Base-by-base conservation (phyloP, 1,140 invertebrate species). In the Philotrypesis tridentata region DNA sequence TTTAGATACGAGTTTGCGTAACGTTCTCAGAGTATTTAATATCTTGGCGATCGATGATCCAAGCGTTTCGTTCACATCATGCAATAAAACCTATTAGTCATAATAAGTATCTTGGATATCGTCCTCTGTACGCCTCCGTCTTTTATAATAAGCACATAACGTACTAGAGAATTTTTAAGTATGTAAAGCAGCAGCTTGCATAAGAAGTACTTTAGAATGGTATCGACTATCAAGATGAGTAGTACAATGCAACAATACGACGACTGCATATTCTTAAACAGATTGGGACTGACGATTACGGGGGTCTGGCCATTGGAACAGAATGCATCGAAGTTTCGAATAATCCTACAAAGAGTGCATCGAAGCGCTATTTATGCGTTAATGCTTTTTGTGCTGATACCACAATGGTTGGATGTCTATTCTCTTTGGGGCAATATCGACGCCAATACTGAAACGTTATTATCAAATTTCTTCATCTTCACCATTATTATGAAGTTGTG, bases 371-470 rank as follows among this genome's bases (percentile, higher is more conserved):
- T 74, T 3, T 63, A 65, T 17, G 11, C 37, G 11, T 29, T 60
- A 1, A 11, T 37, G 17, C 12, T 71, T 48, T 12, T 23, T 27
- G 14, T 80, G 3, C 4, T 79, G 21, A 14, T 74, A 12, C 23
- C 33, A 1, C 43, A 79, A n/a, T 68, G 67, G 74, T 40, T 75
- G 17, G 82, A 83, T 43, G 43, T 83, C 17, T 83, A 83, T 48
- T 33, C 12, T 8, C 33, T 75, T 8, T 74, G 70, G 71, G 82
- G 82, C 17, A 48, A 80, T 31, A 23, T 83, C 14, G 40, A 75
- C 7, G 70, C 76, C 1, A 68, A 11, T 48, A 33, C 63, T 8
- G 82, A 83, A 40, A 79, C 25, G 14, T 14, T 79, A 12, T 3
- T 61, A 7, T 17, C 61, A 83, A n/a, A 63, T 17, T 3, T 63